Base-by-base conservation (phyloP, 53 echinoderm and acorn worm species). In the Apostichopus leukothele region DNA sequence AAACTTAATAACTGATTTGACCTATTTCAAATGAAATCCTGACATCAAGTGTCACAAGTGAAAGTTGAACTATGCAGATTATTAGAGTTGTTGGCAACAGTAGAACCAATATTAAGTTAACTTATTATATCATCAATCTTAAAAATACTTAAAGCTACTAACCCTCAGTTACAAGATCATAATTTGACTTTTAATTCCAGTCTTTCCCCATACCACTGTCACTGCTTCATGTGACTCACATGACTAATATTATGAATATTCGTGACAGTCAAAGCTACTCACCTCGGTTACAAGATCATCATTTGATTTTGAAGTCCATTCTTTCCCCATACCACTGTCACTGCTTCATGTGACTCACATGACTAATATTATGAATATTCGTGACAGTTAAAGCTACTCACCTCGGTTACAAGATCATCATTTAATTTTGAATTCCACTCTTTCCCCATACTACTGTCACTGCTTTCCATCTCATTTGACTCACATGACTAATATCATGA, bases 321-420 rank as follows among this genome's bases (percentile, higher is more conserved):
- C 95, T 77, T 93, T 94, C 73, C 89, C 92, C 67, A 94, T 89
- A 1, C 95, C 93, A 71, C 95, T 94, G 91, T 94, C 95, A 81
- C 92, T 91, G 83, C 95, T 94, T 86, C 86, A 4, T 71, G 86
- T 50, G 52, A 73, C 52, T 86, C 86, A 86, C 25, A 25, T 55
- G 55, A 55, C 9, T 55, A 55, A 68, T 14, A 68, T 68, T 18
- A 19, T 68, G 68, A 68, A 68, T 68, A 68, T 68, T 68, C 68
- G 16, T 68, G 0, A 19, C 0, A 1, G 7, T 53, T 13, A 55
- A 54, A 83, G 0, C n/a, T 27, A 25, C 91, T 83, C 67, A 93
- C 93, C 91, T 93, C 90, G 52, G 80, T 76, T 19, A 89, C 76
- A 9, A 91, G 88, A 60, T 93, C 93, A 86, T 89, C 90, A 39